phyloP scores from a whole-genome alignment of 2,113 vertebrate genomes.

The Geococcyx californianus region DNA sequence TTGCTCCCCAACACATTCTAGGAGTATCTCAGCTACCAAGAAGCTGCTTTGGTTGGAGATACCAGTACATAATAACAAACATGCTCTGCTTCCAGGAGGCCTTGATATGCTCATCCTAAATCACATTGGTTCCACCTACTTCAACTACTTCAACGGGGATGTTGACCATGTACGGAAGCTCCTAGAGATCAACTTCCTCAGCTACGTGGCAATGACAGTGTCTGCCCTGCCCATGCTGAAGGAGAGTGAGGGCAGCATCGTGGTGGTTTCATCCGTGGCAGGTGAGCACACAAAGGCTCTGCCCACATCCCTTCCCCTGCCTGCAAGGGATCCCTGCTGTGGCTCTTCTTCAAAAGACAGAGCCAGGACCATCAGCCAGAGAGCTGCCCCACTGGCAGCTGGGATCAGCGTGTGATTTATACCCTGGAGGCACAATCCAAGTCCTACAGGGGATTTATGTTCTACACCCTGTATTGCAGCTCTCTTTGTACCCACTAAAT shows the following conservation, averaged over 20 bases:
- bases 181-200: constrained; percentile 76
- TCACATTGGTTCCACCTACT: constrained; percentile 20
- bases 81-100: constrained; percentile 61
- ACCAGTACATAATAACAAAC: background rate
- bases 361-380: background rate
- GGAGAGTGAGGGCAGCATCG: constrained; percentile 72
- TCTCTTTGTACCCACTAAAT: background rate
- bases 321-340: background rate
- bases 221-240: constrained; percentile 76
- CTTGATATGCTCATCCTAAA: constrained; percentile 82
- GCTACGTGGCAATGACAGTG: constrained; percentile 68
- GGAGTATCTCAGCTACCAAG: background rate
- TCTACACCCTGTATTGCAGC: background rate
- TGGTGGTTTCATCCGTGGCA: constrained; percentile 70
- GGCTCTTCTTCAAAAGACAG: background rate
- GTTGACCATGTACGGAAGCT: background rate
- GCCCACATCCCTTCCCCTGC: background rate
- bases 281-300: constrained; percentile 54
- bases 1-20: rapidly evolving
- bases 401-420: rapidly evolving
- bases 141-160: constrained; percentile 39
- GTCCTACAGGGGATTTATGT: background rate
- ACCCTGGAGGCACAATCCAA: background rate
- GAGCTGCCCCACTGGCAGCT: background rate
- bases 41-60: background rate